phyloP scores from a whole-genome alignment of 2,113 vertebrate species.

The Paedocypris sp. region DNA sequence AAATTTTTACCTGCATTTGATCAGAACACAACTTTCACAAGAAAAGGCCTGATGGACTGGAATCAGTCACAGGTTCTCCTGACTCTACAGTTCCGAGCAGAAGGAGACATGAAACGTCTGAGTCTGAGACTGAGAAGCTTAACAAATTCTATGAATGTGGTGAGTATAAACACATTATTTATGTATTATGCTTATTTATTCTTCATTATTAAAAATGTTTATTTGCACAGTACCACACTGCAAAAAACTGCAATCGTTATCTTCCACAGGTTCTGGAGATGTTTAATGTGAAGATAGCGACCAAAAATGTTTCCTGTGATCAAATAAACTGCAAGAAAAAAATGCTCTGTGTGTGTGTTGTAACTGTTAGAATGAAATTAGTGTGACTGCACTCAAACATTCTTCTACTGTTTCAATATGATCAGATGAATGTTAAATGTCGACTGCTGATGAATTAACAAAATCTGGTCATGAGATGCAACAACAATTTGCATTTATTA shows the following conservation, averaged over 20 bases:
- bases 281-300: background rate
- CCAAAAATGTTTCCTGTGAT: no score
- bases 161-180: no score
- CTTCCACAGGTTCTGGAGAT: background rate
- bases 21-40: constrained; percentile 27
- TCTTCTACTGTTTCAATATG: no score
- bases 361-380: no score
- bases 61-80: constrained; percentile 44
- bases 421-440: no score
- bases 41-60: background rate
- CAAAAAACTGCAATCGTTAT: background rate
- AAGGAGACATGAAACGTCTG: constrained; percentile 14
- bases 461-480: no score
- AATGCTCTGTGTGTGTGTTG: no score
- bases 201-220: background rate
- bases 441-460: no score
- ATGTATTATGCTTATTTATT: background rate
- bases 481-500: no score
- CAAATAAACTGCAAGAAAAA: no score
- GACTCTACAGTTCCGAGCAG: constrained; percentile 33
- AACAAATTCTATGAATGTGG: constrained; percentile 49
- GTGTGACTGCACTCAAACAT: no score
- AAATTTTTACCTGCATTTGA: background rate
- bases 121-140: constrained; percentile 35
- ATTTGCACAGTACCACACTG: background rate